phyloP scores from a whole-genome alignment of 92 coral and sea anemone species.

The Chrysogorgia sp. region DNA sequence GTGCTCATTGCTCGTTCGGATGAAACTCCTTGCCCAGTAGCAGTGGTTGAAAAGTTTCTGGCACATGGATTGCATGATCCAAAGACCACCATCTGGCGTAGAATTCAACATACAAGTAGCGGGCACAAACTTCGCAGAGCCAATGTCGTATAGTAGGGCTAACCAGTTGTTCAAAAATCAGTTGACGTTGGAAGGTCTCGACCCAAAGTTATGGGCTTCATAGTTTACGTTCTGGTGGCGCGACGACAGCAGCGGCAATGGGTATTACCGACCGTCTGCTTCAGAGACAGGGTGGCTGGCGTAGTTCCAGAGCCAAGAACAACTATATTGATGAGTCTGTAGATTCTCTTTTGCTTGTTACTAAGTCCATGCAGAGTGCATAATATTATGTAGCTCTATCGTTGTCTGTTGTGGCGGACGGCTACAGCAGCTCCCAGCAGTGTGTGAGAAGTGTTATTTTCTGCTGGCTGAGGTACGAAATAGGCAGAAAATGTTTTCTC shows the following conservation, averaged over 20 bases:
- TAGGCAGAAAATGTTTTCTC: no score
- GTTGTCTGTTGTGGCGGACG: no score
- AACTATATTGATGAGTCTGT: constrained; percentile 41
- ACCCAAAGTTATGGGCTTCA: constrained; percentile 46
- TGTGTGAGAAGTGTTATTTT: no score
- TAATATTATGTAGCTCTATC: no score
- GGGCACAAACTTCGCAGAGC: not conserved
- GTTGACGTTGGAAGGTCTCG: constrained; percentile 32
- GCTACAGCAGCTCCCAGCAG: no score
- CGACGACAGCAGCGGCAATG: constrained; percentile 47
- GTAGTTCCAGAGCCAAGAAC: constrained; percentile 40
- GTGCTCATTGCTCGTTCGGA: constrained; percentile 43
- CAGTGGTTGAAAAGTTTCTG: constrained; percentile 48
- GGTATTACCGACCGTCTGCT: constrained; percentile 1
- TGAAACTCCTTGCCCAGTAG: constrained; percentile 45
- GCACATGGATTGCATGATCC: not conserved
- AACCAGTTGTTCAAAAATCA: constrained; percentile 34
- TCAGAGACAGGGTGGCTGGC: constrained; percentile 57
- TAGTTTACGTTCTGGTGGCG: constrained; percentile 55
- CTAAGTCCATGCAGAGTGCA: constrained; percentile 40
- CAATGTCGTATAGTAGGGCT: not conserved
- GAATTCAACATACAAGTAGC: constrained; percentile 26
- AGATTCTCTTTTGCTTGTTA: constrained; percentile 42
- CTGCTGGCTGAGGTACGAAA: no score
- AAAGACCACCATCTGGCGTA: constrained; percentile 22